These are phyloP conservation scores for Corythaeola cristata DNA, from an alignment of 2,113 vertebrate species.

Conservation along the genomic window DNA sequence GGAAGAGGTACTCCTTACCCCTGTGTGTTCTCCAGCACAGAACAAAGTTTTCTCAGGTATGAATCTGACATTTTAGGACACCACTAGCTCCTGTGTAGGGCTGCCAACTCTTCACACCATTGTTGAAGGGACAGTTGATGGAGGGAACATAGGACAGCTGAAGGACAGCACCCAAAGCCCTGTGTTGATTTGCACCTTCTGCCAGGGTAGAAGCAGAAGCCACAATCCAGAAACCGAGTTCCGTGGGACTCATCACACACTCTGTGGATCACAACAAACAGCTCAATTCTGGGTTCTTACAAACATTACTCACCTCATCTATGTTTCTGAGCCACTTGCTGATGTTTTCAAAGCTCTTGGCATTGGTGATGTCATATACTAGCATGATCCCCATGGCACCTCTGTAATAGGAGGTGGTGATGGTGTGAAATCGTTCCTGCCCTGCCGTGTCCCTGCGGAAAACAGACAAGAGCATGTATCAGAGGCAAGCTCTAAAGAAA, in stretches of 20 bases:
- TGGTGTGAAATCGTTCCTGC: slow-evolving; percentile 98
- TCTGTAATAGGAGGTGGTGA: slow-evolving; percentile 99
- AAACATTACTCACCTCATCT: slow-evolving; percentile 84
- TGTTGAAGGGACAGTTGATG: neutral
- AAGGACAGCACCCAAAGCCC: too few species aligned
- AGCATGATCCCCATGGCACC: slow-evolving; percentile 99
- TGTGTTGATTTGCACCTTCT: rapidly evolving
- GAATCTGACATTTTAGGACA: neutral
- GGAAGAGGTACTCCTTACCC: neutral
- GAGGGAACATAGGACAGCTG: neutral
- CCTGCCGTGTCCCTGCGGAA: slow-evolving; percentile 93
- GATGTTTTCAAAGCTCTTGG: slow-evolving; percentile 99
- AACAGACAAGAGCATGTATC: neutral
- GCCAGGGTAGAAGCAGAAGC: neutral
- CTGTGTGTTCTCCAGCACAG: neutral
- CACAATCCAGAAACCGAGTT: neutral
- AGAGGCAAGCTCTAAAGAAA: neutral
- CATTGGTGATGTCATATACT: slow-evolving; percentile 98
- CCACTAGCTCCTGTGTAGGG: rapidly evolving
- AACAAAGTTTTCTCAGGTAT: rapidly evolving
- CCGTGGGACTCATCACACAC: neutral
- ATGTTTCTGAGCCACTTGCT: slow-evolving; percentile 99
- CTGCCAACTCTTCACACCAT: neutral
- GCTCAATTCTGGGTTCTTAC: rapidly evolving
- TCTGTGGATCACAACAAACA: rapidly evolving